phyloP scores from a whole-genome alignment of 2,888 invertebrate species.

The Eucera pruinosa region DNA sequence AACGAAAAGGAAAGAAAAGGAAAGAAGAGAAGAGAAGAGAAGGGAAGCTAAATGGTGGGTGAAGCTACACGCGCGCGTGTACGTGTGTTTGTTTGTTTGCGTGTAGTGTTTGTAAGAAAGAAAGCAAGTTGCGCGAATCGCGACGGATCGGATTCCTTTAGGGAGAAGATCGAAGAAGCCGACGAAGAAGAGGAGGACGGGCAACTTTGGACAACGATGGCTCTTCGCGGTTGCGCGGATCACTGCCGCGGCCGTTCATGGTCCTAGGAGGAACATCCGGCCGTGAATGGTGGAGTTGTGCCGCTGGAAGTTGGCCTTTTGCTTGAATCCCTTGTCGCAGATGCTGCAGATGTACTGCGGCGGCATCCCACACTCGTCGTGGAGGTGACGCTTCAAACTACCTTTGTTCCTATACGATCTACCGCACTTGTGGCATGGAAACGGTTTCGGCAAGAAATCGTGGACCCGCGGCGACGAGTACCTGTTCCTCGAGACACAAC shows the following conservation, averaged over 20 bases:
- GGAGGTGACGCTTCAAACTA: slow-evolving; percentile 90
- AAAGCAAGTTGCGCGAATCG: slow-evolving; percentile 5
- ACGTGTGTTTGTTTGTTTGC: too few relatives aligned
- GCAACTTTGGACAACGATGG: not conserved
- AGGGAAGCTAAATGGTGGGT: slow-evolving; percentile 25
- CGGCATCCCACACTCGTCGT: slow-evolving; percentile 90
- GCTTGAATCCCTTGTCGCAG: slow-evolving; percentile 89
- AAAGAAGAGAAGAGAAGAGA: too few relatives aligned
- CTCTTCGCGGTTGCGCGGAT: not conserved
- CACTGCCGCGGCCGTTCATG: not conserved
- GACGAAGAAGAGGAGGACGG: not conserved
- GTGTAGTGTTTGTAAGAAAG: slow-evolving; percentile 10
- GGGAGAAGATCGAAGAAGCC: not conserved
- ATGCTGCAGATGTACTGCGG: slow-evolving; percentile 90
- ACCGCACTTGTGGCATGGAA: slow-evolving; percentile 77
- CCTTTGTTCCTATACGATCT: slow-evolving; percentile 86
- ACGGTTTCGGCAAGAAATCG: slow-evolving; percentile 67
- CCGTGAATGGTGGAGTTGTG: slow-evolving; percentile 79
- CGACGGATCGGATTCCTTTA: slow-evolving; percentile 4
- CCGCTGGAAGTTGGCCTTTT: slow-evolving; percentile 85
- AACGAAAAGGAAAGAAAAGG: too few relatives aligned
- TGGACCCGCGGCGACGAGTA: slow-evolving; percentile 26
- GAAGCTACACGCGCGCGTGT: too few relatives aligned
- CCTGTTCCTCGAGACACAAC: slow-evolving; percentile 39
- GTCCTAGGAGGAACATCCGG: slow-evolving; percentile 29